These are phyloP conservation scores for Clitarchus hookeri DNA, from an alignment of 2,888 invertebrate species.

Conservation along the genomic window DNA sequence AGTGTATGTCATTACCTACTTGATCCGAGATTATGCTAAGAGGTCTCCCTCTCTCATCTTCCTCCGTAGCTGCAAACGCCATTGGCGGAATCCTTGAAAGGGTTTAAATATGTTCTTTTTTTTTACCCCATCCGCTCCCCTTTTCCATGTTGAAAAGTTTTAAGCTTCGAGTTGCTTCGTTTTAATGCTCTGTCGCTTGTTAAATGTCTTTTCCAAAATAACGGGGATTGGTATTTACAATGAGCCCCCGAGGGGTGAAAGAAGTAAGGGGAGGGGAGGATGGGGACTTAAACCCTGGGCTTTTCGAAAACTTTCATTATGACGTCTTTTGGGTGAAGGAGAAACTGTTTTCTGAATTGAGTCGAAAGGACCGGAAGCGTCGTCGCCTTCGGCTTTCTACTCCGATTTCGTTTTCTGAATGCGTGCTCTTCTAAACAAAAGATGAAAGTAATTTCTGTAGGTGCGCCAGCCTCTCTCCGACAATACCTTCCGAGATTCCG, in stretches of 20 bases:
- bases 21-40: conserved; percentile 27
- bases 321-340: background rate
- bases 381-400: background rate
- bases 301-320: conserved; percentile 14
- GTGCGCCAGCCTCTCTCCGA: background rate
- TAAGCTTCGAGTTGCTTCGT: conserved; percentile 26
- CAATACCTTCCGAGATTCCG: too few species aligned
- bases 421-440: background rate
- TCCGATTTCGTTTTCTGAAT: background rate
- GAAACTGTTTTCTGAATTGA: background rate
- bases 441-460: background rate
- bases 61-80: conserved; percentile 10
- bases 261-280: background rate
- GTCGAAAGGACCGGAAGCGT: conserved; percentile 1
- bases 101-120: conserved; percentile 19
- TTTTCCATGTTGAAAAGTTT: background rate
- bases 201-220: conserved; percentile 25
- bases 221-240: conserved; percentile 28
- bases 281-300: background rate
- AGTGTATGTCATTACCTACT: conserved; percentile 21
- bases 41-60: background rate
- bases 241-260: background rate
- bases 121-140: background rate
- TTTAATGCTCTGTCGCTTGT: conserved; percentile 25
- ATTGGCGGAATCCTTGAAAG: conserved; percentile 20